Evolutionary conservation across 2,888 invertebrate species (phyloP), one percentile per base, ranked within the genome.

Genomic region (Amaurobius ferox): DNA sequence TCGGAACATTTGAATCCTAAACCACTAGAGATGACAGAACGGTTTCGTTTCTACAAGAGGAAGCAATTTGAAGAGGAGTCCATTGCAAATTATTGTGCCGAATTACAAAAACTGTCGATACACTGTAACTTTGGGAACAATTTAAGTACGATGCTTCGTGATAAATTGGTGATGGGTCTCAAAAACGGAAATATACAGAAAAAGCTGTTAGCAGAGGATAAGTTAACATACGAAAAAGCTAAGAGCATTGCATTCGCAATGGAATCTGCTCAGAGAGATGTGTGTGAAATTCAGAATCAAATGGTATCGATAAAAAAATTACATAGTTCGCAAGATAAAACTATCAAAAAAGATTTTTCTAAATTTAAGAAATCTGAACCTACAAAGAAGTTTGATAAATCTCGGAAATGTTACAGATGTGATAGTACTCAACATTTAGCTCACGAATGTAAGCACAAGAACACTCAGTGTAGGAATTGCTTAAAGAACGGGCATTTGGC

Each of bases 151-250:
- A 74, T 74, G 64, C 74, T 74, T 74, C 74, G 62, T 74, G 74
- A 74, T 74, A 74, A 74, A 74, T 74, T 74, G 74, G 74, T 74
- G 62, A 74, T 74, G 74, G 64, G 74, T 74, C 74, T 74, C 74
- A 74, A 74, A 62, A n/a, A n/a, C n/a, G n/a, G n/a, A n/a, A n/a
- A n/a, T n/a, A n/a, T n/a, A n/a, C n/a, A n/a, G n/a, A n/a, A n/a
- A n/a, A n/a, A n/a, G n/a, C n/a, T n/a, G n/a, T n/a, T n/a, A n/a
- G n/a, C n/a, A n/a, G n/a, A n/a, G n/a, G n/a, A n/a, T n/a, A n/a
- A n/a, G n/a, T n/a, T n/a, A n/a, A n/a, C n/a, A n/a, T n/a, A n/a
- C n/a, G n/a, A n/a, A n/a, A n/a, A n/a, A n/a, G n/a, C n/a, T n/a
- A n/a, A n/a, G n/a, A n/a, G n/a, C n/a, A n/a, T n/a, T n/a, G n/a